These are phyloP conservation scores for Podarcis muralis DNA, from an alignment of 2,113 vertebrate species.

Conservation along the genomic window DNA sequence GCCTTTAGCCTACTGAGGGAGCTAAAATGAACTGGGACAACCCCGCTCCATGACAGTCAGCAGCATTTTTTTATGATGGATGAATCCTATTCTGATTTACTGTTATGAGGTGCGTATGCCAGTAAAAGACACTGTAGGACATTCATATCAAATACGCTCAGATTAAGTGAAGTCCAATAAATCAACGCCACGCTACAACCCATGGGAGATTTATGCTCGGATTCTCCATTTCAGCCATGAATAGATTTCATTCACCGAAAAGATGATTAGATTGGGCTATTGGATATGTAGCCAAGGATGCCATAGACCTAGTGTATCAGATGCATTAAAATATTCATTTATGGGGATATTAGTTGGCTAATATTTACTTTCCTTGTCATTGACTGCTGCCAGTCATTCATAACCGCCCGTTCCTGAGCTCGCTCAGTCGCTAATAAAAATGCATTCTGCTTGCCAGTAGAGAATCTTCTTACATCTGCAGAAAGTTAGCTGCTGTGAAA, in stretches of 20 bases:
- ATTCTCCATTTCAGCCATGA: not conserved
- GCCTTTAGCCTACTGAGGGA: no score
- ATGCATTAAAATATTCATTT: not conserved
- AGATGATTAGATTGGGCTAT: not conserved
- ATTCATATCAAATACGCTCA: not conserved
- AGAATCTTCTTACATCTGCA: not conserved
- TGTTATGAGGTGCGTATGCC: not conserved
- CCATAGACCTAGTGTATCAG: not conserved
- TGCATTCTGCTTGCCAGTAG: not conserved
- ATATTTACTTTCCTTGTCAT: not conserved
- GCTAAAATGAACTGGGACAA: not conserved
- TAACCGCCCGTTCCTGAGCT: not conserved
- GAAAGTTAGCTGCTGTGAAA: not conserved
- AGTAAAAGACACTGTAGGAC: not conserved
- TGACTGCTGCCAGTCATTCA: not conserved
- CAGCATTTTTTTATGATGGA: not conserved
- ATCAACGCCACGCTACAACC: not conserved
- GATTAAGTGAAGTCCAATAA: rapidly evolving
- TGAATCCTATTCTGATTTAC: not conserved
- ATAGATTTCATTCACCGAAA: not conserved
- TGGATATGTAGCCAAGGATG: not conserved
- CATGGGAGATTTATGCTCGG: not conserved
- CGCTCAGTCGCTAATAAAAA: not conserved
- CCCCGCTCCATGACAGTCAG: not conserved
- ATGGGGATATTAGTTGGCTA: not conserved